phyloP scores from a whole-genome alignment of 2,797 vertebrate genomes.

The Hydrocynus forskahlii region DNA sequence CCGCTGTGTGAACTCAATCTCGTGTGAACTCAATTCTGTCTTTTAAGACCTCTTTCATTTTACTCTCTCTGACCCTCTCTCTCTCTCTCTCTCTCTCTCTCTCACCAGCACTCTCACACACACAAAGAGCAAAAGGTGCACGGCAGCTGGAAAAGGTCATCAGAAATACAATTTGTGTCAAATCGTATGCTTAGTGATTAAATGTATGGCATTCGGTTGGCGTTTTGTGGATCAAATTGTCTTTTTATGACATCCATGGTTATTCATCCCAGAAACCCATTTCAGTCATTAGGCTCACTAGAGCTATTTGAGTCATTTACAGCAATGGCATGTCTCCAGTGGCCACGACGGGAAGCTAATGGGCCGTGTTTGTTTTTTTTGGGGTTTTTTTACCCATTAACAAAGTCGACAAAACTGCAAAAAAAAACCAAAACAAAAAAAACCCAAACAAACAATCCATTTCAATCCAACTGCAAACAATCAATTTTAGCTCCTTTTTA shows the following conservation, averaged over 20 bases:
- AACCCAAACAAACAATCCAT: too few species aligned
- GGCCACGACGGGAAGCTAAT: not conserved
- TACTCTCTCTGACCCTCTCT: not conserved
- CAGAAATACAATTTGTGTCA: conserved; percentile 1
- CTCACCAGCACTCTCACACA: not conserved
- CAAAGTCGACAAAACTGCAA: not conserved
- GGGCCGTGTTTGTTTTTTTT: not conserved
- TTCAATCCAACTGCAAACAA: too few species aligned
- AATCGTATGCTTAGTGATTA: not conserved
- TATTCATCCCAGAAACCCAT: conserved; percentile 14
- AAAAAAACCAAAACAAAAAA: not conserved
- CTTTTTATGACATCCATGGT: not conserved
- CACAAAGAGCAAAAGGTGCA: conserved; percentile 4
- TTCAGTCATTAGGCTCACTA: conserved; percentile 12
- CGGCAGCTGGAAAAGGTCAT: not conserved
- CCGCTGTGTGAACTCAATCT: conserved; percentile 13
- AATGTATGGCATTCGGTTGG: not conserved
- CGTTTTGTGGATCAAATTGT: not conserved
- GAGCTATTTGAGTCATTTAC: conserved; percentile 6
- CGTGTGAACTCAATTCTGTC: conserved; percentile 30
- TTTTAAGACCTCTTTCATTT: conserved; percentile 32
- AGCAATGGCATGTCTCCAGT: not conserved
- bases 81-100: not conserved
- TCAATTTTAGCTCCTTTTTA: not conserved
- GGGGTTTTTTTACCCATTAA: too few species aligned